Evolutionary conservation across 1,140 invertebrate species (phyloP), one percentile per base, ranked within the genome.

Genomic region (Elysia chlorotica): DNA sequence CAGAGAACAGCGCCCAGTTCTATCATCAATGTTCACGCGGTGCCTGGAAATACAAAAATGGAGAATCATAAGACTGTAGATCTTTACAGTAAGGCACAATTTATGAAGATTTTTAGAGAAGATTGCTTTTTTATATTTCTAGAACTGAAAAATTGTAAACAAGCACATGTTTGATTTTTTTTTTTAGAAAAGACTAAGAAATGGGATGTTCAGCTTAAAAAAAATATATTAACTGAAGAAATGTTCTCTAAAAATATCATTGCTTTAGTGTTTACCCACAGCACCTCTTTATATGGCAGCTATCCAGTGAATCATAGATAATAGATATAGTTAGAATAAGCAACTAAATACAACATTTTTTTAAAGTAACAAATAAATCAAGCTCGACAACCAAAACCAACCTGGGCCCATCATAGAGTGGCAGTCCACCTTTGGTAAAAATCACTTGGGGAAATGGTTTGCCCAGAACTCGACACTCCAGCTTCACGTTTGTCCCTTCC

Each of bases 1-100:
- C 70, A 97, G 89, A 23, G 92, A 92, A 59, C 97, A 95, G 75
- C 92, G 70, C 93, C 96, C 83, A 25, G 80, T 80, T 14, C 70
- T 61, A n/a, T 77, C 76, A 69, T 86, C 81, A 69, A 79, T 76
- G 10, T 71, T 80, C 25, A 85, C 78, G 54, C 76, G 79, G 73
- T 85, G 82, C 79, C 83, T 83, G 65, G 41, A 80, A 65, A 71
- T 19, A 73, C n/a, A n/a, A n/a, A n/a, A n/a, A n/a, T n/a, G n/a
- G n/a, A n/a, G n/a, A n/a, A n/a, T n/a, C n/a, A n/a, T n/a, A n/a
- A n/a, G n/a, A n/a, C n/a, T n/a, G n/a, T n/a, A n/a, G n/a, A n/a
- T n/a, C n/a, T n/a, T n/a, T n/a, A n/a, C n/a, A n/a, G n/a, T n/a
- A n/a, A n/a, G n/a, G n/a, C n/a, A n/a, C n/a, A n/a, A n/a, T n/a